phyloP scores from a whole-genome alignment of 1,140 invertebrate genomes.

The Heliconius melpomene region DNA sequence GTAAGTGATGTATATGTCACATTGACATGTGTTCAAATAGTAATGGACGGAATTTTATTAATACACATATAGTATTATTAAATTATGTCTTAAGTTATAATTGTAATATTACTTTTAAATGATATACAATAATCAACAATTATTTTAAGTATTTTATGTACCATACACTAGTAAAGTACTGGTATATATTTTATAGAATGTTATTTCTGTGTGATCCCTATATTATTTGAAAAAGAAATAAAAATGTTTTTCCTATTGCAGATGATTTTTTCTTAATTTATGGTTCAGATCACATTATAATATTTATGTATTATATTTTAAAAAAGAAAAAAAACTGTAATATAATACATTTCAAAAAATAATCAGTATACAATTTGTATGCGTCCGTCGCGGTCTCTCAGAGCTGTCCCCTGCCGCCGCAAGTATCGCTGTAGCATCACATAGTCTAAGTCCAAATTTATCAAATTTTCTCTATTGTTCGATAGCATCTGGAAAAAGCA shows the following conservation, averaged over 20 bases:
- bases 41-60: no score
- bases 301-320: neutral
- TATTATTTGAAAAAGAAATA: conserved; percentile 6
- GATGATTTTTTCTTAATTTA: neutral
- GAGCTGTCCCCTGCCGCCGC: conserved; percentile 48
- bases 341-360: neutral
- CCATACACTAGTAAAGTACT: neutral
- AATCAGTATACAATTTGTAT: conserved; percentile 59
- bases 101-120: neutral
- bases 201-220: neutral
- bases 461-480: conserved; percentile 57
- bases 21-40: no score
- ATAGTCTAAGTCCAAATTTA: conserved; percentile 58
- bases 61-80: neutral
- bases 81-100: neutral
- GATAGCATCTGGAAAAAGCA: conserved; percentile 54
- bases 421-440: conserved; percentile 61
- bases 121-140: neutral
- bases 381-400: conserved; percentile 61
- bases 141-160: no score
- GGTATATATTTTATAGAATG: neutral
- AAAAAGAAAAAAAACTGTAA: neutral
- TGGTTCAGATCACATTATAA: no score
- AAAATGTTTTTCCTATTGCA: neutral
- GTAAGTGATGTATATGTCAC: no score